Evolutionary conservation across 1,140 invertebrate species (phyloP).

Genomic region (Brevipalpus yothersi): DNA sequence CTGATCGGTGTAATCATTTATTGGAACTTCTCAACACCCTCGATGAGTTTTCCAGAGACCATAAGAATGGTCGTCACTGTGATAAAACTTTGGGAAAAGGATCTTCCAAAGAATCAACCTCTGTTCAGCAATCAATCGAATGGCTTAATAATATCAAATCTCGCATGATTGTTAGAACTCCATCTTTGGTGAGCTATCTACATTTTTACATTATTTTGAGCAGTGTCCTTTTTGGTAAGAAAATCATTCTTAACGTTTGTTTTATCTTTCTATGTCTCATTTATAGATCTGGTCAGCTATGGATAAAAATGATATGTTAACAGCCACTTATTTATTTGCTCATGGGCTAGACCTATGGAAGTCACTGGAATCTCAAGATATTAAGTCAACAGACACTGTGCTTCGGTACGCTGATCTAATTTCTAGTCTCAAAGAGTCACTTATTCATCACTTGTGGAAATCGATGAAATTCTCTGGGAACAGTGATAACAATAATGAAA

Average conservation of each 20-base stretch:
- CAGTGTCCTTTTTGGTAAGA: no score
- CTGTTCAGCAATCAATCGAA: background rate
- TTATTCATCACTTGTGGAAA: background rate
- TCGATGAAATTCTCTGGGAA: background rate
- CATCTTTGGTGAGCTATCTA: background rate
- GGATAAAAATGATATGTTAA: background rate
- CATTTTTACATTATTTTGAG: background rate
- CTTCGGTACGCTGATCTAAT: background rate
- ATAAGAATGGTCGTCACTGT: background rate
- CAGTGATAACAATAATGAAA: background rate
- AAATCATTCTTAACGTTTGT: no score
- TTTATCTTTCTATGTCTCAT: background rate
- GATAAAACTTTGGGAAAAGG: background rate
- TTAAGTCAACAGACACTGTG: background rate
- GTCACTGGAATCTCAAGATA: background rate
- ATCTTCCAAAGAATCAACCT: background rate
- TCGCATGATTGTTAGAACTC: background rate
- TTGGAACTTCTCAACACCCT: background rate
- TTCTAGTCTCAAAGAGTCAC: background rate
- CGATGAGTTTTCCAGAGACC: background rate
- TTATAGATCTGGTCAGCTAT: background rate
- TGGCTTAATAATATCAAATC: background rate
- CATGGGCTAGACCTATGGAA: background rate
- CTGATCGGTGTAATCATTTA: background rate
- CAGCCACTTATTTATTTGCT: background rate